Base-by-base conservation (phyloP, 2,797 vertebrate genomes). In the Numenius phaeopus region DNA sequence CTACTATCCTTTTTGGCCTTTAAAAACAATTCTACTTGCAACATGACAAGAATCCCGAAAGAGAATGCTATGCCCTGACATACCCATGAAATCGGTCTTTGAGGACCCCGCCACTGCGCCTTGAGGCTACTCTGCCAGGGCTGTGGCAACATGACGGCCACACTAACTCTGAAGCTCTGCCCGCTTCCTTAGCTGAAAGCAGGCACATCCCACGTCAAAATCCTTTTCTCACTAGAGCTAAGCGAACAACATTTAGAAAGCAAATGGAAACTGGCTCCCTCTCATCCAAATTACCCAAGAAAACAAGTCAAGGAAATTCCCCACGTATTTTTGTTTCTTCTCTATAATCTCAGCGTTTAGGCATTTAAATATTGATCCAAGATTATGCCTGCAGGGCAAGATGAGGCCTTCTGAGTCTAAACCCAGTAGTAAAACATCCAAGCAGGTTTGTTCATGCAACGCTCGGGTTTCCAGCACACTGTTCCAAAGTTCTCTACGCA, bases 231-330 rank as follows among this genome's bases (percentile, higher is more conserved):
- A 49, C 64, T 79, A 59, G n/a, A 75, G 42, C 72, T 79, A 64
- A 92, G 73, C 7, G 83, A 91, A 83, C 40, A 77, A 88, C 89
- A 94, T 94, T 83, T 96, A 90, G 89, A 90, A 91, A 93, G 85
- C 44, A 69, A 92, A 94, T 89, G 67, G 61, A 89, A 91, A 85
- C 67, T 39, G 32, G 8, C 44, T 89, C 20, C 44, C 10, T 84
- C 50, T 78, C 42, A 90, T 58, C 22, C 67, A 85, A 95, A 85
- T 73, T 70, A 86, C 59, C 83, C 85, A 84, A 73, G 67, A 77
- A 96, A 96, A 87, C 32, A 91, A 95, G 59, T 84, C 58, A 72
- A 69, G 72, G 59, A 94, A 95, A 95, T 89, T 89, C 78, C 59
- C 71, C 85, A 76, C 52, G 42, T 94, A 78, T 46, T 94, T 96